These are phyloP conservation scores for Phasianus colchicus DNA, from an alignment of 2,113 vertebrate species.

Conservation along the genomic window DNA sequence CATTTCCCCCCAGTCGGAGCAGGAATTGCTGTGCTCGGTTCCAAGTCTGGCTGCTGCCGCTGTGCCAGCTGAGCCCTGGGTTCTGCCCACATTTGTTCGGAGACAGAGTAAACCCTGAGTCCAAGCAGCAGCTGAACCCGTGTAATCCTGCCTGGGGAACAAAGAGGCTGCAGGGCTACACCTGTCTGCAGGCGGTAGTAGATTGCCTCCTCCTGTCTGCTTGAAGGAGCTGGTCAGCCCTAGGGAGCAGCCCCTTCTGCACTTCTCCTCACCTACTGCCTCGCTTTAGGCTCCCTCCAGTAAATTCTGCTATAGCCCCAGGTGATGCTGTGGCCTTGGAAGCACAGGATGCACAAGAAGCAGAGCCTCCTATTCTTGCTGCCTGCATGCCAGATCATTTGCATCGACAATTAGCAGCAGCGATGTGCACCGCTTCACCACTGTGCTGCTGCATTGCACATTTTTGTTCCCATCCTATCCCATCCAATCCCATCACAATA, in stretches of 20 bases:
- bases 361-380: not conserved
- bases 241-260: fast-evolving
- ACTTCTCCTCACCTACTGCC: not conserved
- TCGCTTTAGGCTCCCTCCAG: not conserved
- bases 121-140: not conserved
- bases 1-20: not conserved
- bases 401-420: not conserved
- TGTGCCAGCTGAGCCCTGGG: not conserved
- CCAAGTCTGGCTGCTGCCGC: fast-evolving
- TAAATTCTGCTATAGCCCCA: not conserved
- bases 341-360: not conserved
- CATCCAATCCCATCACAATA: not conserved
- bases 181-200: not conserved
- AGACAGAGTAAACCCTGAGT: not conserved
- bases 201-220: not conserved
- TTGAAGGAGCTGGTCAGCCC: not conserved
- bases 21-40: not conserved
- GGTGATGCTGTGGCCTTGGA: not conserved
- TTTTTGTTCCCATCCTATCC: not conserved
- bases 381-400: not conserved
- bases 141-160: slow-evolving; percentile 3
- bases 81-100: not conserved
- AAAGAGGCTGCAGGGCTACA: slow-evolving; percentile 21
- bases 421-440: not conserved
- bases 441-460: not conserved